These are phyloP conservation scores for Condylostylus longicornis DNA, from an alignment of 1,140 invertebrate genomes.

Conservation along the genomic window DNA sequence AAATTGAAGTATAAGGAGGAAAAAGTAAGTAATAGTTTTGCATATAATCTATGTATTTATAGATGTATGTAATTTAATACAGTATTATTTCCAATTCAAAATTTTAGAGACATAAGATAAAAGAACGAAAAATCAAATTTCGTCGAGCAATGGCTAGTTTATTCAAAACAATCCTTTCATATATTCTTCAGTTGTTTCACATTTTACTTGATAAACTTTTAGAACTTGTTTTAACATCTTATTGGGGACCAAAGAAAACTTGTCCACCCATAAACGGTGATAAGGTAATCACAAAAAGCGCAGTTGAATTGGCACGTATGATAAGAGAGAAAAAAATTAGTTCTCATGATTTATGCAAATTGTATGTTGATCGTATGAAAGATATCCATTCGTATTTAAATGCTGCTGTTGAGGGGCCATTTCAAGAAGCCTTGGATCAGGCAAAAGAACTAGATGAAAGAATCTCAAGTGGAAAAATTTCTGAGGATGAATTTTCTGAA, in stretches of 20 bases:
- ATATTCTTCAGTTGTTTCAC: too few relatives aligned
- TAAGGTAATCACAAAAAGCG: conserved; percentile 45
- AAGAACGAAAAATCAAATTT: too few relatives aligned
- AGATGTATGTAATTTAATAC: too few relatives aligned
- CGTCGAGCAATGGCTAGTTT: too few relatives aligned
- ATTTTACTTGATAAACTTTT: conserved; percentile 19
- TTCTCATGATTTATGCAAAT: conserved; percentile 53
- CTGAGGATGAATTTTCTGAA: conserved; percentile 39
- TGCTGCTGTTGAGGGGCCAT: conserved; percentile 61
- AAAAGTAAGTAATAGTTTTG: too few relatives aligned
- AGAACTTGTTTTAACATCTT: conserved; percentile 22
- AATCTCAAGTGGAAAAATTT: conserved; percentile 38
- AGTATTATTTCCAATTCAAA: too few relatives aligned
- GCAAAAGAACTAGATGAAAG: conserved; percentile 54
- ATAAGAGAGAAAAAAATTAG: conserved; percentile 47
- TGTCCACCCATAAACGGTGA: conserved; percentile 36
- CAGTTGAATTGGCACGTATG: conserved; percentile 42
- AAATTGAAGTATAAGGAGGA: too few relatives aligned
- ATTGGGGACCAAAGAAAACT: conserved; percentile 15
- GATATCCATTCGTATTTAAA: conserved; percentile 66
- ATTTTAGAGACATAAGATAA: too few relatives aligned
- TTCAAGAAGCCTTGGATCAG: conserved; percentile 59
- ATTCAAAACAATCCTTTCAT: too few relatives aligned
- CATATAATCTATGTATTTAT: too few relatives aligned
- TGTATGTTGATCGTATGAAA: conserved; percentile 63